phyloP scores from a whole-genome alignment of 2,113 vertebrate species.

The Ctenodactylus gundi region DNA sequence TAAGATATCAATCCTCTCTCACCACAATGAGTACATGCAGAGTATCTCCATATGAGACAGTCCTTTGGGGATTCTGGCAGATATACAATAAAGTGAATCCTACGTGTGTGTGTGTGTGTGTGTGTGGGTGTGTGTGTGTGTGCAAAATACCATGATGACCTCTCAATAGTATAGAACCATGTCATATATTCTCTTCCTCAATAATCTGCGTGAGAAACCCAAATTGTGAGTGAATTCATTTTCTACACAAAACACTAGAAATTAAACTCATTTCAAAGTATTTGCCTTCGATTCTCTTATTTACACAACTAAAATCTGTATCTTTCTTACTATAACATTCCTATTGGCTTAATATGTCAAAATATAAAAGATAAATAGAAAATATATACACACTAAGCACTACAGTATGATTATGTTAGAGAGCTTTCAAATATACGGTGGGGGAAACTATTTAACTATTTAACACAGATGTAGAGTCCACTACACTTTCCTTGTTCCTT shows the following conservation, averaged over 20 bases:
- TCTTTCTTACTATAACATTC: no score
- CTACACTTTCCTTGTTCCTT: slow-evolving; percentile 29
- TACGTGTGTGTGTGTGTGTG: background rate
- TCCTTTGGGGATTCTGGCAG: background rate
- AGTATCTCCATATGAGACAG: slow-evolving; percentile 26
- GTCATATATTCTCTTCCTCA: background rate
- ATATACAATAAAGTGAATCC: slow-evolving; percentile 51
- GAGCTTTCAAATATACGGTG: background rate
- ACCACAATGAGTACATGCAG: background rate
- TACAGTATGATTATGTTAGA: background rate
- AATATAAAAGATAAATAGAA: slow-evolving; percentile 32
- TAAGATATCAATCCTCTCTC: background rate
- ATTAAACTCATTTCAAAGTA: slow-evolving; percentile 51
- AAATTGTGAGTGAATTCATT: slow-evolving; percentile 24
- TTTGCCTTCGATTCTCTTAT: slow-evolving; percentile 23
- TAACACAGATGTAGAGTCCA: slow-evolving; percentile 2
- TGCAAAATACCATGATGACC: slow-evolving; percentile 29
- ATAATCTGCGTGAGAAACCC: slow-evolving; percentile 24
- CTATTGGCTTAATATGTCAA: no score
- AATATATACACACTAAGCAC: slow-evolving; percentile 9
- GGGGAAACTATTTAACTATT: no score
- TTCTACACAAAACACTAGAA: slow-evolving; percentile 35
- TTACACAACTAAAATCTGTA: slow-evolving; percentile 11
- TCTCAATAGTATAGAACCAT: slow-evolving; percentile 22
- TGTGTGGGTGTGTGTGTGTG: no score